These are phyloP conservation scores for Ceuthmochares aereus DNA, from an alignment of 2,113 vertebrate species.

Conservation along the genomic window DNA sequence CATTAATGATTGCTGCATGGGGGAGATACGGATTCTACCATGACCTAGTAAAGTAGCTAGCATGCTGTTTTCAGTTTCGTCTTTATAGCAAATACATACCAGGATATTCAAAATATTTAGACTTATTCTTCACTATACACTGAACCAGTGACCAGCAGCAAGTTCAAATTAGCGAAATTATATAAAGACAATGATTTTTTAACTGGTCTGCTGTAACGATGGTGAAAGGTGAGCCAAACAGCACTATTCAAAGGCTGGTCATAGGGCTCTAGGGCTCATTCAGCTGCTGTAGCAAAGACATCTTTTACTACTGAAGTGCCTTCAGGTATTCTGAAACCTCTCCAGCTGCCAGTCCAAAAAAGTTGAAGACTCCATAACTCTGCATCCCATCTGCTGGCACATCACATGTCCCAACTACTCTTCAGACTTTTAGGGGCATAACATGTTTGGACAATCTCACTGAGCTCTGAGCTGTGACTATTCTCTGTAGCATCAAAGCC, in stretches of 20 bases:
- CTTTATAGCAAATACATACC: background rate
- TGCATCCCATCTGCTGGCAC: conserved; percentile 4
- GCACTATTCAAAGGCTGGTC: background rate
- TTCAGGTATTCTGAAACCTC: conserved; percentile 19
- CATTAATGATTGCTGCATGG: background rate
- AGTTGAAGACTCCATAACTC: background rate
- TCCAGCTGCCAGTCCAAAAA: conserved; percentile 12
- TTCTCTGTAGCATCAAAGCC: background rate
- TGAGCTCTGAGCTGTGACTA: background rate
- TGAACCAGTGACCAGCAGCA: background rate
- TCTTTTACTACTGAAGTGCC: background rate
- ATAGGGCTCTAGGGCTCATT: background rate
- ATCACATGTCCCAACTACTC: background rate
- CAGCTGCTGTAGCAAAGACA: background rate
- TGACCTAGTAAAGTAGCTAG: background rate
- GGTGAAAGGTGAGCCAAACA: background rate
- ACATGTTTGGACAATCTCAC: background rate
- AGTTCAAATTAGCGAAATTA: background rate
- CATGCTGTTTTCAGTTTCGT: background rate
- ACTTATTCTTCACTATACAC: background rate
- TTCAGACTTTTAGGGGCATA: background rate
- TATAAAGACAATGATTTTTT: background rate
- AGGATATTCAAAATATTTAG: conserved; percentile 14
- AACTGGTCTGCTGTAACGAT: background rate
- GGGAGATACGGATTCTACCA: background rate